A percentile compares a stretch with the other conserved stretches of the same genome.
Conservation (phyloP, 1,140 invertebrate genomes). For the Heterodera schachtii region DNA sequence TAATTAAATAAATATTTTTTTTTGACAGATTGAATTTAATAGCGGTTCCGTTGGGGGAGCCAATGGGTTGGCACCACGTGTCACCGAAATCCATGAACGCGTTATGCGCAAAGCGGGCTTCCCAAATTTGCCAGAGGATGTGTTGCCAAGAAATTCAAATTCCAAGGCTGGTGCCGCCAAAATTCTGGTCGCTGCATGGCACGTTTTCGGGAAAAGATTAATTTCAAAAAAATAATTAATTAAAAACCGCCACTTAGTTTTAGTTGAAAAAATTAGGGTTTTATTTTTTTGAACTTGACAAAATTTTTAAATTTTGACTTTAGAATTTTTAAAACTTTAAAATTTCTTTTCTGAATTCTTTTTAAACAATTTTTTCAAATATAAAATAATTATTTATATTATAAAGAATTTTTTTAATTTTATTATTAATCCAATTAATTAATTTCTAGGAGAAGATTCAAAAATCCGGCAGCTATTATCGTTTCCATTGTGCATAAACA, state of each 20-base stretch:
- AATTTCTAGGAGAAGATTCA: conserved; percentile 46
- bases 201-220: not conserved
- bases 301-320: too few relatives aligned
- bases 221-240: not conserved
- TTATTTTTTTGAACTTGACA: too few relatives aligned
- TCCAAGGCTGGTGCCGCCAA: conserved; percentile 47
- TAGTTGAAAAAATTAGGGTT: too few relatives aligned
- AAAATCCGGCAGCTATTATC: conserved; percentile 73
- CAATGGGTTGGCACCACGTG: conserved; percentile 75
- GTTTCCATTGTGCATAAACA: conserved; percentile 84
- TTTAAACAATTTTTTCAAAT: too few relatives aligned
- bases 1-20: conserved; percentile 50
- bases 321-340: too few relatives aligned
- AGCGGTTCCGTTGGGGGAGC: conserved; percentile 92
- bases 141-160: conserved; percentile 51
- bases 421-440: too few relatives aligned
- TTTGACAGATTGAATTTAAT: conserved; percentile 84
- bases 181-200: conserved; percentile 56
- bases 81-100: conserved; percentile 69
- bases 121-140: conserved; percentile 23
- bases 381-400: too few relatives aligned
- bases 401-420: not conserved
- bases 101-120: conserved; percentile 37
- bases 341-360: too few relatives aligned
- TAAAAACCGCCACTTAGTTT: not conserved